Conservation (phyloP, 2,113 vertebrate genomes). For the Sceloporus tristichus region DNA sequence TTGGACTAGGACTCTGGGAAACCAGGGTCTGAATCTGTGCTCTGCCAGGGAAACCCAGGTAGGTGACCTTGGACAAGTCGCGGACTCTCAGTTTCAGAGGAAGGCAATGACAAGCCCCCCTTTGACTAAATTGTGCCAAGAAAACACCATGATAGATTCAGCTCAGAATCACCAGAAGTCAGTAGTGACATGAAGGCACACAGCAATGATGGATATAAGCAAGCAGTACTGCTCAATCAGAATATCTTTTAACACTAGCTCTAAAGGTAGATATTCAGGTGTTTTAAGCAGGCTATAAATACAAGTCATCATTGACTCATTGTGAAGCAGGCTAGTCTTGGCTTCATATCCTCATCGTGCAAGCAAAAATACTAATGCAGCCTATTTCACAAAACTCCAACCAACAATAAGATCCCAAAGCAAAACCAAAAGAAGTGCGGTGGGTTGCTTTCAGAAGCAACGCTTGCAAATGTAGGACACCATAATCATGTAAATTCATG, state of each 20-base stretch:
- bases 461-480: conserved; percentile 9
- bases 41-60: no score
- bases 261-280: neutral
- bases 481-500: conserved; percentile 16
- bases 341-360: neutral
- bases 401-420: neutral
- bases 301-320: neutral
- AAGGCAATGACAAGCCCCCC: no score
- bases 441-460: neutral
- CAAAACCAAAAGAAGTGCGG: no score
- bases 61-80: no score
- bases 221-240: neutral
- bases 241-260: neutral
- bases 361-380: neutral
- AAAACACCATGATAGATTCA: no score
- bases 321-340: neutral
- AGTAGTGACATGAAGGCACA: no score
- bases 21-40: no score
- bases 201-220: neutral
- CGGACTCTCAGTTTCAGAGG: no score
- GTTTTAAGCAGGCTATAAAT: neutral
- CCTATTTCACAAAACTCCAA: conserved; percentile 10
- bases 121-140: no score
- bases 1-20: no score
- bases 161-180: no score